Evolutionary conservation across 1,140 invertebrate genomes (phyloP).

Genomic region (Leptoteleia sp.): DNA sequence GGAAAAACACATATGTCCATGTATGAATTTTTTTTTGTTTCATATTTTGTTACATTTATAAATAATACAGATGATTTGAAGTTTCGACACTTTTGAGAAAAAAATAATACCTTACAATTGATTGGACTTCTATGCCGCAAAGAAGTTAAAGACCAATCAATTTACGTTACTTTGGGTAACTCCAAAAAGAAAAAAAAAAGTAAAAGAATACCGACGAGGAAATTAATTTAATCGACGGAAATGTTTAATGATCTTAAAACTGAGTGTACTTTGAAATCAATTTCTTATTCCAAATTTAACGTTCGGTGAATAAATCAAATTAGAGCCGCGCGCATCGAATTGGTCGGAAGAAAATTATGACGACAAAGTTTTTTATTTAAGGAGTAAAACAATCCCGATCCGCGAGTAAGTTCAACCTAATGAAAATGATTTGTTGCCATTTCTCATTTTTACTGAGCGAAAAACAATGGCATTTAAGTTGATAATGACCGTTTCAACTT

Average conservation of each 20-base stretch:
- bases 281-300: conserved; percentile 26
- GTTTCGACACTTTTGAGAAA: too few species aligned
- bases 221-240: conserved; percentile 29
- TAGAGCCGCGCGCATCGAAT: conserved; percentile 33
- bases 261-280: conserved; percentile 20
- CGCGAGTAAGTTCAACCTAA: conserved; percentile 35
- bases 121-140: too few species aligned
- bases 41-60: too few species aligned
- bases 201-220: not conserved
- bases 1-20: too few species aligned
- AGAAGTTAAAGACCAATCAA: too few species aligned
- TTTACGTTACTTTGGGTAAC: too few species aligned
- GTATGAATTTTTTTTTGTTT: too few species aligned
- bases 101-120: too few species aligned
- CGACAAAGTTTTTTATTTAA: conserved; percentile 21
- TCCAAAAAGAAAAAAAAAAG: conserved; percentile 23
- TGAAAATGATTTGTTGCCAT: conserved; percentile 48
- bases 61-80: too few species aligned
- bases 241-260: conserved; percentile 22
- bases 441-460: conserved; percentile 28
- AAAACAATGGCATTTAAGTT: conserved; percentile 50
- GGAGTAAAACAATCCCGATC: conserved; percentile 26
- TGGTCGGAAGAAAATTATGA: conserved; percentile 32
- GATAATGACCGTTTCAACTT: conserved; percentile 41
- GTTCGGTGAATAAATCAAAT: conserved; percentile 37